Conservation (phyloP, 2,113 vertebrate species). For the Donacobius atricapilla region DNA sequence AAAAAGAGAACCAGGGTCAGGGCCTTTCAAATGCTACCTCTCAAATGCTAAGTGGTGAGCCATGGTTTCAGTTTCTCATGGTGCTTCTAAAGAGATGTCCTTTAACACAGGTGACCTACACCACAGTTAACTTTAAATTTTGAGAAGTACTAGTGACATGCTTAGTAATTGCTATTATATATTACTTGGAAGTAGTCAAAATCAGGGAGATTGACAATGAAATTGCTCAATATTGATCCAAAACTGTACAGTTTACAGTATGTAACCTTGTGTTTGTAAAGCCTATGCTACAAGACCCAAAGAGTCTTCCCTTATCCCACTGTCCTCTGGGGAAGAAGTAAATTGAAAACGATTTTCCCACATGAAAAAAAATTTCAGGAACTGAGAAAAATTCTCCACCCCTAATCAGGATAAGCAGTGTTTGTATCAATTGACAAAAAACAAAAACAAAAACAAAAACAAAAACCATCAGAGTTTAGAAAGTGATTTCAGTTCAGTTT, state of each 20-base stretch:
- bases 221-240: neutral
- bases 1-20: neutral
- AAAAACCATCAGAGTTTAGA: neutral
- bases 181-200: neutral
- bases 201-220: neutral
- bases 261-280: neutral
- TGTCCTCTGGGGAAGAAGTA: neutral
- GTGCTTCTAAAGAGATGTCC: neutral
- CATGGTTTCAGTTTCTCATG: neutral
- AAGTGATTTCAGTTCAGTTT: neutral
- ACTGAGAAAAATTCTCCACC: neutral
- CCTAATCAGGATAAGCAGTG: neutral
- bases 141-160: neutral
- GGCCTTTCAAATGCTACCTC: neutral
- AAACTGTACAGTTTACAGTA: neutral
- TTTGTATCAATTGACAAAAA: neutral
- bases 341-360: neutral
- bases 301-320: neutral
- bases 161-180: neutral
- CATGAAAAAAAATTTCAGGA: neutral
- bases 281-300: neutral
- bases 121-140: neutral
- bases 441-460: too few species aligned
- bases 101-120: neutral
- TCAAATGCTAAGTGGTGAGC: neutral